These are phyloP conservation scores for Discoglossus pictus DNA, from an alignment of 2,797 vertebrate genomes.

Conservation along the genomic window DNA sequence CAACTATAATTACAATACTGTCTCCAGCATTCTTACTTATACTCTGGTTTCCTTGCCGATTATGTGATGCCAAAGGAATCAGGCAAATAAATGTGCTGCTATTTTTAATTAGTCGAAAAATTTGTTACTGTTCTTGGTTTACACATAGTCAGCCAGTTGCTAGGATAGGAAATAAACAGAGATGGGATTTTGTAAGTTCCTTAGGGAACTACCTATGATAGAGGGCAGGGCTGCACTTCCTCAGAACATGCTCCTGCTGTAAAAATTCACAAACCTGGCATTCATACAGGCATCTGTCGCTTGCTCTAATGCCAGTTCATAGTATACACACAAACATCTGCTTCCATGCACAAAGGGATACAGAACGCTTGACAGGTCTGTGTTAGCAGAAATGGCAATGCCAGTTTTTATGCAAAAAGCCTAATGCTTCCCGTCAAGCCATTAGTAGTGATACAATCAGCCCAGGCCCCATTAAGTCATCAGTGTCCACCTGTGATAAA, in stretches of 20 bases:
- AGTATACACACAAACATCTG: constrained; percentile 92
- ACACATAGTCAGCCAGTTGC: constrained; percentile 74
- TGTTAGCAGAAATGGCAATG: constrained; percentile 83
- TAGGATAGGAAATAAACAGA: constrained; percentile 81
- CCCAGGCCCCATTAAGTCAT: constrained; percentile 97
- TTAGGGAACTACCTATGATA: constrained; percentile 88
- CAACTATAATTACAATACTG: constrained; percentile 60
- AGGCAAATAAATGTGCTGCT: constrained; percentile 63
- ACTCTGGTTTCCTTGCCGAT: constrained; percentile 51
- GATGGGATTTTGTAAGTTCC: constrained; percentile 77
- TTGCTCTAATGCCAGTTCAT: constrained; percentile 89
- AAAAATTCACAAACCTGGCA: constrained; percentile 96
- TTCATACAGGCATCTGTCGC: constrained; percentile 95
- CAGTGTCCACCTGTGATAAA: constrained; percentile 99
- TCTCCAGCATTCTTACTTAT: constrained; percentile 25
- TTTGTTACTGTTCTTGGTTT: constrained; percentile 66
- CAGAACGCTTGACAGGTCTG: constrained; percentile 91
- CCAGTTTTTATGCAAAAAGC: constrained; percentile 92
- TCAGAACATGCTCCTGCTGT: constrained; percentile 91
- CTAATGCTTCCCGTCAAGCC: constrained; percentile 99
- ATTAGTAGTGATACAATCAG: constrained; percentile 98
- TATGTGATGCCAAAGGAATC: constrained; percentile 62
- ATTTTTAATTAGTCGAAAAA: constrained; percentile 66
- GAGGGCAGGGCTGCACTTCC: constrained; percentile 82
- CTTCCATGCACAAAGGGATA: constrained; percentile 86